A percentile compares a stretch with the other conserved stretches of the same genome.
phyloP scores from a whole-genome alignment of 2,888 invertebrate genomes.

The Endomychus coccineus region DNA sequence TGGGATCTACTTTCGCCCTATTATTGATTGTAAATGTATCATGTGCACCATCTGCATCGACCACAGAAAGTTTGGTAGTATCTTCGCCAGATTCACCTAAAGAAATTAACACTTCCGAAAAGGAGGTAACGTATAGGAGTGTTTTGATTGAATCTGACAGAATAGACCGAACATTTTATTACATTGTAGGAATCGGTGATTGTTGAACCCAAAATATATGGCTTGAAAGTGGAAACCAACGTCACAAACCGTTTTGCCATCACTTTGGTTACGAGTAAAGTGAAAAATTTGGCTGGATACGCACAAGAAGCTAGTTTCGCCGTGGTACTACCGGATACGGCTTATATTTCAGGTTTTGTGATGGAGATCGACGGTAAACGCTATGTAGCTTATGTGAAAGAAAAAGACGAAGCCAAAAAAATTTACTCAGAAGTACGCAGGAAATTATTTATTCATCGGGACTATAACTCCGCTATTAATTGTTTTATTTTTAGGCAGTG shows the following conservation, averaged over 20 bases:
- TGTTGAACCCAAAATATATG: slow-evolving; percentile 50
- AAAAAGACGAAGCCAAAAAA: slow-evolving; percentile 55
- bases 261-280: slow-evolving; percentile 56
- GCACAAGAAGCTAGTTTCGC: slow-evolving; percentile 59
- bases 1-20: no score
- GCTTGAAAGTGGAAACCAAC: slow-evolving; percentile 55
- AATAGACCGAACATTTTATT: no score
- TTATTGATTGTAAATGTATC: no score
- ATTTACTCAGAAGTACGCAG: slow-evolving; percentile 38
- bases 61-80: slow-evolving; percentile 9
- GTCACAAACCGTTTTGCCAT: slow-evolving; percentile 59
- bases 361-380: slow-evolving; percentile 59
- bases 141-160: no score
- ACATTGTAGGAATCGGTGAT: no score
- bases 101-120: background rate
- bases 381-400: slow-evolving; percentile 58
- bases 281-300: slow-evolving; percentile 53
- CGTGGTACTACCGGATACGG: slow-evolving; percentile 60
- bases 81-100: slow-evolving; percentile 8
- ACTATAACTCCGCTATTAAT: no score
- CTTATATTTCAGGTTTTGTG: slow-evolving; percentile 61
- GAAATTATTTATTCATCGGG: no score
- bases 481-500: slow-evolving; percentile 46
- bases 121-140: background rate
- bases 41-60: background rate